Evolutionary conservation across 2,113 vertebrate genomes (phyloP).

Genomic region (Turnix velox): DNA sequence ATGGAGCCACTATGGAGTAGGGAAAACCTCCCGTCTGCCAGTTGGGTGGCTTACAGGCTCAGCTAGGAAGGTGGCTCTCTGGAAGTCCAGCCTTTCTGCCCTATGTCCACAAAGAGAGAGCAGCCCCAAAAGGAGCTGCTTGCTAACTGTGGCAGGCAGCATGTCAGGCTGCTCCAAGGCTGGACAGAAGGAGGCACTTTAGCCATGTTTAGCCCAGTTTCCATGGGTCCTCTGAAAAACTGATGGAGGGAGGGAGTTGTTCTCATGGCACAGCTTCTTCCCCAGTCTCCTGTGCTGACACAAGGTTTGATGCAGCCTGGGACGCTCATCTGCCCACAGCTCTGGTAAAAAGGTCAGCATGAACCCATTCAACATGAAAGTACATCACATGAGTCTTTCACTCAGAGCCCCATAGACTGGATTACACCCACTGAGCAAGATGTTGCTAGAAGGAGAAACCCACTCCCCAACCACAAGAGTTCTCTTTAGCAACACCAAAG

Average conservation of each 20-base stretch:
- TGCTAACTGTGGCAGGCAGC: neutral
- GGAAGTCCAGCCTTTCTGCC: neutral
- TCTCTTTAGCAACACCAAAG: neutral
- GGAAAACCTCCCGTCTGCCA: neutral
- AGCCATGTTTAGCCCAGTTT: neutral
- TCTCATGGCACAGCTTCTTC: neutral
- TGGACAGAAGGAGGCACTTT: neutral
- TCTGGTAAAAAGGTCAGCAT: neutral
- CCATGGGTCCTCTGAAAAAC: neutral
- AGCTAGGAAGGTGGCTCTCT: neutral
- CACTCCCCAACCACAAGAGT: neutral
- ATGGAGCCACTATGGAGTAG: neutral
- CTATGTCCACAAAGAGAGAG: neutral
- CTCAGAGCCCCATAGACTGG: neutral
- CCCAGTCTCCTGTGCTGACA: neutral
- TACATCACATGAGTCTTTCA: neutral
- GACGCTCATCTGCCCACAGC: neutral
- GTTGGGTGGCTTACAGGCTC: neutral
- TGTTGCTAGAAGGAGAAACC: neutral
- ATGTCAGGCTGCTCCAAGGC: neutral
- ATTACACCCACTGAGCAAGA: neutral
- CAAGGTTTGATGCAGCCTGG: neutral
- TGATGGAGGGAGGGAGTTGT: neutral
- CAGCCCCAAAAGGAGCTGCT: neutral
- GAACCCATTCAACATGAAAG: fast-evolving